Conservation (phyloP, 92 coral and sea anemone genomes). For the Epizoanthus scotinus region DNA sequence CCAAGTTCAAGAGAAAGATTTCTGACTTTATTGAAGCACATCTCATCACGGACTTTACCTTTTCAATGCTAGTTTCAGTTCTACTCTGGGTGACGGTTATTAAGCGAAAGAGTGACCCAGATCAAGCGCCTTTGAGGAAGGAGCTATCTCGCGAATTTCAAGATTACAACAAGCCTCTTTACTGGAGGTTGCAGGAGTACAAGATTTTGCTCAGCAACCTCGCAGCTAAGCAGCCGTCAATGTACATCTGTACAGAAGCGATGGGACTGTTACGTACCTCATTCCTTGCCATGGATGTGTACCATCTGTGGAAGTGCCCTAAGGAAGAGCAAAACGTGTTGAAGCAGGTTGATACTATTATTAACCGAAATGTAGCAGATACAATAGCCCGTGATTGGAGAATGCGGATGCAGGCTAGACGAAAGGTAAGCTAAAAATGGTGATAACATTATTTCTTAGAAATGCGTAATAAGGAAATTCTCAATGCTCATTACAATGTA, state of each 20-base stretch:
- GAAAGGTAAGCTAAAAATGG: neutral
- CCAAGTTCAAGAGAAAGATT: neutral
- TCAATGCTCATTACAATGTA: too few relatives aligned
- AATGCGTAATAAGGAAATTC: too few relatives aligned
- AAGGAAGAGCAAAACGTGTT: neutral
- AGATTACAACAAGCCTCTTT: conserved; percentile 9
- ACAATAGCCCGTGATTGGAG: neutral
- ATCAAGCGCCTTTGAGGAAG: neutral
- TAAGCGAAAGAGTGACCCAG: neutral
- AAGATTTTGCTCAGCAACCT: neutral
- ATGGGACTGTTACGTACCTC: neutral
- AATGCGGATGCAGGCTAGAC: neutral
- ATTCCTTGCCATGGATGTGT: neutral
- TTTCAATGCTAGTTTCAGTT: neutral
- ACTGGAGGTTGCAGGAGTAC: neutral
- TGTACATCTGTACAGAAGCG: neutral
- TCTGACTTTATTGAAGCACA: neutral
- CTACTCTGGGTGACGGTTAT: neutral
- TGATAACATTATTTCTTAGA: too few relatives aligned
- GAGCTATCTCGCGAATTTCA: neutral
- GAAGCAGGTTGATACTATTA: neutral
- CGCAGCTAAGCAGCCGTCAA: too few relatives aligned
- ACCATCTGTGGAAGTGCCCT: neutral
- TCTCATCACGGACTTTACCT: neutral
- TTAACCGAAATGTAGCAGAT: neutral